phyloP scores from a whole-genome alignment of 2,797 vertebrate species.

The Poeciliopsis paucimaculata region DNA sequence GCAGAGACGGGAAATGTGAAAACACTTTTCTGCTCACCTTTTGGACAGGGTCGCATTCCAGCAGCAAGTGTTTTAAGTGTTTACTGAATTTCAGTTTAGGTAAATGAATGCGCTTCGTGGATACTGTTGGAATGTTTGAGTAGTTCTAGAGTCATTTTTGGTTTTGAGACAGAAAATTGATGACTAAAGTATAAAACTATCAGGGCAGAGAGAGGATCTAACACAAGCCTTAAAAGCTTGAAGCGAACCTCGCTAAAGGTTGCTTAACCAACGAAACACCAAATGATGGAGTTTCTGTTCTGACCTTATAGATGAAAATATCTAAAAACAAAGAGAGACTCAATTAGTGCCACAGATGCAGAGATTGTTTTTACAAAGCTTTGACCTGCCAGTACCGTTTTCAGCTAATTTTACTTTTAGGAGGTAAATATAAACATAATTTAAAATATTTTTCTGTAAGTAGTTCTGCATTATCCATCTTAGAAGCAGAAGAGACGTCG shows the following conservation, averaged over 20 bases:
- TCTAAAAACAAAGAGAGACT: neutral
- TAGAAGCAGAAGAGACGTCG: neutral
- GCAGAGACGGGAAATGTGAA: conserved; percentile 5
- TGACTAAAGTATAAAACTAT: neutral
- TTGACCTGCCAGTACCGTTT: neutral
- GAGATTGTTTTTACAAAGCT: neutral
- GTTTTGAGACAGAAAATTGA: neutral
- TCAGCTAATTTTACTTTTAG: neutral
- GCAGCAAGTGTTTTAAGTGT: neutral
- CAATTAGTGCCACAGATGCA: neutral
- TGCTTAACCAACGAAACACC: neutral
- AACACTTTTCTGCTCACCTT: conserved; percentile 7
- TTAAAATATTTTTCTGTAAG: neutral
- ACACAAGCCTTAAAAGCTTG: neutral
- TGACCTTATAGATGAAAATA: neutral
- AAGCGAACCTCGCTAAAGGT: neutral
- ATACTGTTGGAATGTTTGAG: neutral
- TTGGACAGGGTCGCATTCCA: neutral
- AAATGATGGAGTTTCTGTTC: neutral
- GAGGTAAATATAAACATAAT: neutral
- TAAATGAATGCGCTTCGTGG: neutral
- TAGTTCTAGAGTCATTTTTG: neutral
- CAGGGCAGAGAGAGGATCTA: neutral
- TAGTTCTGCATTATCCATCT: neutral
- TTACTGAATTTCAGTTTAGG: neutral